These are phyloP conservation scores for Isichthys henryi DNA, from an alignment of 2,113 vertebrate species.

Conservation along the genomic window DNA sequence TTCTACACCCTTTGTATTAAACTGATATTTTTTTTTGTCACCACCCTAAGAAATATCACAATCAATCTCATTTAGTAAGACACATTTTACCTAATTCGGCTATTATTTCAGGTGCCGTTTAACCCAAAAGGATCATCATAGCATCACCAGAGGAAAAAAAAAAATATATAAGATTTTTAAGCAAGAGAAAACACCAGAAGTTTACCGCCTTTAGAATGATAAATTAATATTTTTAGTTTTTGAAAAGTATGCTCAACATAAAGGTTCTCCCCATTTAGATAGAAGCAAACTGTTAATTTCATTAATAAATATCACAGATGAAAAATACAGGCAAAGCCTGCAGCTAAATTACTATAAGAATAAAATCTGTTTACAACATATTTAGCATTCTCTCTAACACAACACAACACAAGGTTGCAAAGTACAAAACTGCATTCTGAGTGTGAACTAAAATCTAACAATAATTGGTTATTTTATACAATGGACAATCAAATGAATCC, in stretches of 20 bases:
- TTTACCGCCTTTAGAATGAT: background rate
- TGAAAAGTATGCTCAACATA: background rate
- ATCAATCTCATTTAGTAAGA: background rate
- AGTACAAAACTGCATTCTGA: background rate
- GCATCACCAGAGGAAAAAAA: background rate
- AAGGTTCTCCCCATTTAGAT: background rate
- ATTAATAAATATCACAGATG: background rate
- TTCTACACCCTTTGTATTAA: background rate
- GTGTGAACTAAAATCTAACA: background rate
- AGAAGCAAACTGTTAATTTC: background rate
- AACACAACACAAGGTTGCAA: background rate
- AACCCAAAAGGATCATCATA: background rate
- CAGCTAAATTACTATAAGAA: background rate
- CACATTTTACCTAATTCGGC: background rate
- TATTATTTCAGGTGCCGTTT: background rate
- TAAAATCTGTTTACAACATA: background rate
- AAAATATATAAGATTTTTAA: background rate
- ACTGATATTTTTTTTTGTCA: background rate
- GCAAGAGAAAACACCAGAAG: background rate
- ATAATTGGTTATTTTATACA: background rate
- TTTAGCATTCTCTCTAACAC: background rate
- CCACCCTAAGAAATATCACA: background rate
- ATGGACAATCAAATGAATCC: background rate
- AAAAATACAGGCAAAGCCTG: background rate
- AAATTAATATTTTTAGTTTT: background rate